Evolutionary conservation across 2,113 vertebrate genomes (phyloP).

Genomic region (Actinemys pallida): DNA sequence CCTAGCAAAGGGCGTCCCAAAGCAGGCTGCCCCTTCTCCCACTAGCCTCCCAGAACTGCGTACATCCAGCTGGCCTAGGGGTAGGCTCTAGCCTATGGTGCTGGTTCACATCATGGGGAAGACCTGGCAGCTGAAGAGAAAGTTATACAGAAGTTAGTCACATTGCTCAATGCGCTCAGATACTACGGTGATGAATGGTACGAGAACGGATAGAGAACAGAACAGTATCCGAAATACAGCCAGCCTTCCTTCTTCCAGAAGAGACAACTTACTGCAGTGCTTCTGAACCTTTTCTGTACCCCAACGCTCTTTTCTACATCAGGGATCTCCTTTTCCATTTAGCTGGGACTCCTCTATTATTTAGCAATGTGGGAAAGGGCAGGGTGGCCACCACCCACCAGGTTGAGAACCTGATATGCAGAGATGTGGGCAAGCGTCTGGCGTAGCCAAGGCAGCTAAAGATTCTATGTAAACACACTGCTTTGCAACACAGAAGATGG

Average conservation of each 20-base stretch:
- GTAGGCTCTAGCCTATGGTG: background rate
- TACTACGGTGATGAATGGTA: background rate
- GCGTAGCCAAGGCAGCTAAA: background rate
- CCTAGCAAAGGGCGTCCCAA: rapidly evolving
- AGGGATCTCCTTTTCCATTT: background rate
- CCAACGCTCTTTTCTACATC: background rate
- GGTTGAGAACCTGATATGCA: background rate
- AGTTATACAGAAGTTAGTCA: background rate
- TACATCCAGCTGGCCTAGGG: rapidly evolving
- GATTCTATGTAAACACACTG: rapidly evolving
- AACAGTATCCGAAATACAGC: rapidly evolving
- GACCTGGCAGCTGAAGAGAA: background rate
- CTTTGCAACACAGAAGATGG: background rate
- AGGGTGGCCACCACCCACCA: background rate
- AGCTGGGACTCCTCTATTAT: background rate
- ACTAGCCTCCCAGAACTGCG: background rate
- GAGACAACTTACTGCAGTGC: background rate
- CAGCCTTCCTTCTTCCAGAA: rapidly evolving
- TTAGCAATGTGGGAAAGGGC: background rate
- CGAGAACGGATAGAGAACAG: background rate
- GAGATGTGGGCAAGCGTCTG: background rate
- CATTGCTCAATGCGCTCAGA: background rate
- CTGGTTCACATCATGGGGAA: background rate
- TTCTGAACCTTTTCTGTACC: background rate
- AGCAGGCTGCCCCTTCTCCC: background rate